Base-by-base conservation (phyloP, 2,113 vertebrate species). In the Oryzias javanicus region DNA sequence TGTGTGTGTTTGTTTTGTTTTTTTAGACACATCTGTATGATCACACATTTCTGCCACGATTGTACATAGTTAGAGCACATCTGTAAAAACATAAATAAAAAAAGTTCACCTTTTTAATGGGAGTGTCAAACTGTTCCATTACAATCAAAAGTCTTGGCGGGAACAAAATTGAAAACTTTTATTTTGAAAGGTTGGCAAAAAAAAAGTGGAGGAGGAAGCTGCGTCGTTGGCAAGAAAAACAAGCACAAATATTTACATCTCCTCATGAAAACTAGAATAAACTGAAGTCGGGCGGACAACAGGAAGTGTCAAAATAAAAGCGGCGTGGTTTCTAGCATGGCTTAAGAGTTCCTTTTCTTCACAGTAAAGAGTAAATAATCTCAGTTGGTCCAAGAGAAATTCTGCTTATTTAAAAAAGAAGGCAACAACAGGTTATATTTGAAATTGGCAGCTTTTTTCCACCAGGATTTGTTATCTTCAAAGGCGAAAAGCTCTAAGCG, bases 41-140 rank as follows among this genome's bases (percentile, higher is more conserved):
- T 18, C n/a, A 10, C 44, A 46, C 20, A 63, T 75, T 67, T 19
- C 62, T 18, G 55, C 49, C 15, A 42, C 63, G 72, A 82, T 82
- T 88, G 81, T 84, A 82, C 66, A 82, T 70, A 80, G n/a, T 40
- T 72, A 57, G 49, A 71, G 17, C 47, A 42, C 41, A 61, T 46
- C n/a, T 42, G n/a, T 71, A 58, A 70, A 53, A 63, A 53, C 40
- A 55, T 60, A 20, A 24, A 6, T 41, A 49, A 48, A 22, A 48
- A 58, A 47, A 60, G 20, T 8, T 4, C 14, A 60, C 18, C 47
- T 60, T 60, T 60, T 48, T 60, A 50, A 14, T 16, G 27, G 22
- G 10, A 3, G 22, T 48, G 8, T 48, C 5, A 10, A 35, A 18
- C 17, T 19, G 19, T 24, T 20, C 4, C 4, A 12, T 47, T 47